Base-by-base conservation (phyloP, 2,113 vertebrate genomes). In the Podarcis cretensis region DNA sequence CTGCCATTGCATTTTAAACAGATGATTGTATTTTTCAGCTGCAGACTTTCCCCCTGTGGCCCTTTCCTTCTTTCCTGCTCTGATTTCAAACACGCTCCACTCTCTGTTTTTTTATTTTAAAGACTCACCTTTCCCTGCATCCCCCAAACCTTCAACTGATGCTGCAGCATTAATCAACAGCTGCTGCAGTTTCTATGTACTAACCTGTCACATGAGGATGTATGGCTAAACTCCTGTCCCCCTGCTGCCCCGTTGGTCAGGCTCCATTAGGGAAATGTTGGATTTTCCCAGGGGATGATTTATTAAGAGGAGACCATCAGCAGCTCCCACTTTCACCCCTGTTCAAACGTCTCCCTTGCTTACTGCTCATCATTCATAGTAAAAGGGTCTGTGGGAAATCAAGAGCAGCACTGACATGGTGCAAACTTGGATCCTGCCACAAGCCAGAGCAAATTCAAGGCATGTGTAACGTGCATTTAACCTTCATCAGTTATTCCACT, bases 211-310 rank as follows among this genome's bases (percentile, higher is more conserved):
- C 65, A 27, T 6, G 94, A 88, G 94, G 10, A 89, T 43, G 91
- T 92, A 95, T 92, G 43, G 25, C 66, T 73, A 23, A 37, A 94
- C 80, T 84, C 82, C 82, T 89, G 86, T 32, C 40, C 48, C 37
- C 3, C 3, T 4, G 4, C 59, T 18, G 18, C 80, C 90, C 93
- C 92, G 87, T 93, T 92, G 90, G 92, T 89, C 30, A 90, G 81
- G 65, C 90, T 89, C 93, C 48, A 91, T 89, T 91, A 95, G 89
- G 92, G 88, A 96, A 96, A 96, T 94, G 90, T 93, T 96, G 94
- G 94, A 93, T 93, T 95, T 96, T 94, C 93, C 94, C 94, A 94
- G 91, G 90, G 85, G 91, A 71, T 48, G 59, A 30, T 73, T 80
- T 12, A n/a, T 7, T 66, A 12, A 85, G 82, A 90, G 86, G 75